Evolutionary conservation across 2,888 invertebrate species (phyloP).

Genomic region (Chelonus formosanus): DNA sequence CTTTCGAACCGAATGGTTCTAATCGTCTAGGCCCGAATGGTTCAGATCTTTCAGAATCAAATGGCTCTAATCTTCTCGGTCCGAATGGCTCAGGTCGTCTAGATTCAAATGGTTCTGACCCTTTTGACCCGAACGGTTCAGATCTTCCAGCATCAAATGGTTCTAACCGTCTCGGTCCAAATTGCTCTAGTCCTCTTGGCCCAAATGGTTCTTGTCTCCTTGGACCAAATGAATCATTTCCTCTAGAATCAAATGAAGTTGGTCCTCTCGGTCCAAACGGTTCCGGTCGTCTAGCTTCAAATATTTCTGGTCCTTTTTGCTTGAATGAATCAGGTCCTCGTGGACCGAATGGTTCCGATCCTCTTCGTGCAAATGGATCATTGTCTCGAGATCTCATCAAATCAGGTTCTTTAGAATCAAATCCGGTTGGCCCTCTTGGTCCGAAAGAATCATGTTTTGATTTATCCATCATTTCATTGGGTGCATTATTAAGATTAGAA

Average conservation of each 20-base stretch:
- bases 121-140: too few species aligned
- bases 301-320: slow-evolving; percentile 36
- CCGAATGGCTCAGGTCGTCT: background rate
- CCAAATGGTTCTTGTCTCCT: slow-evolving; percentile 20
- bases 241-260: background rate
- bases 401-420: slow-evolving; percentile 6
- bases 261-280: slow-evolving; percentile 31
- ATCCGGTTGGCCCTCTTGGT: slow-evolving; percentile 30
- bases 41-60: slow-evolving; percentile 26
- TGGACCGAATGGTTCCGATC: slow-evolving; percentile 11
- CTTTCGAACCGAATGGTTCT: slow-evolving; percentile 37
- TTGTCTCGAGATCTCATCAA: background rate
- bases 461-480: too few species aligned
- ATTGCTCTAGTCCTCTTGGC: slow-evolving; percentile 20
- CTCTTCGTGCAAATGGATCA: background rate
- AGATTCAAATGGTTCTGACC: too few species aligned
- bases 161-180: too few species aligned
- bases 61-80: slow-evolving; percentile 22
- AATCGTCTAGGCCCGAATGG: slow-evolving; percentile 36
- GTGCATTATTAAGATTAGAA: slow-evolving; percentile 25
- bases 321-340: slow-evolving; percentile 36
- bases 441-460: background rate
- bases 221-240: slow-evolving; percentile 21
- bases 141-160: too few species aligned
- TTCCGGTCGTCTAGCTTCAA: slow-evolving; percentile 37